Evolutionary conservation across 2,113 vertebrate species (phyloP).

Genomic region (Orthonyx spaldingii): DNA sequence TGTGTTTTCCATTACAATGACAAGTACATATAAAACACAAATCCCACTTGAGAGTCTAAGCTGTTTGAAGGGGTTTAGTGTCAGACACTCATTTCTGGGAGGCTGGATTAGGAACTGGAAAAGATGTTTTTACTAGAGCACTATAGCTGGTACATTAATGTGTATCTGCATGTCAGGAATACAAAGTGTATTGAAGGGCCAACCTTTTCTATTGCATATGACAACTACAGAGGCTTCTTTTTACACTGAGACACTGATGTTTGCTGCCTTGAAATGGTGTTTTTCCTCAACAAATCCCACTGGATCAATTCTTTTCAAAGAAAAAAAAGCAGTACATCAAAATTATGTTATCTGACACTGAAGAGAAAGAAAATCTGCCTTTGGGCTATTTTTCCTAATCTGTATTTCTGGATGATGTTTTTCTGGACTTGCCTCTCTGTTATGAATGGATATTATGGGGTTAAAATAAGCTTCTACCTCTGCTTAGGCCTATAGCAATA

Average conservation of each 20-base stretch:
- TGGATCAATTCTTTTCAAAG: background rate
- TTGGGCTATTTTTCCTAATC: background rate
- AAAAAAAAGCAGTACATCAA: background rate
- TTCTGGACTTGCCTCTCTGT: background rate
- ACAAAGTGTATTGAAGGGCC: background rate
- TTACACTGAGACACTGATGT: background rate
- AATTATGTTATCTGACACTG: background rate
- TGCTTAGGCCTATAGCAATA: no score
- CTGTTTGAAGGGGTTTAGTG: slow-evolving; percentile 44
- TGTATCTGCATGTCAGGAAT: slow-evolving; percentile 5
- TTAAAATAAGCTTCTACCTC: no score
- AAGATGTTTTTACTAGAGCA: background rate
- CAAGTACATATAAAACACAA: slow-evolving; percentile 25
- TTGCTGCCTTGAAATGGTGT: background rate
- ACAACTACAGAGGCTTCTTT: background rate
- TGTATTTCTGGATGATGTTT: background rate
- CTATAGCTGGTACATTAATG: background rate
- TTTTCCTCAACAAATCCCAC: background rate
- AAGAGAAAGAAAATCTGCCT: background rate
- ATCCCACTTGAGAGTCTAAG: slow-evolving; percentile 45
- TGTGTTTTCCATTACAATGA: slow-evolving; percentile 19
- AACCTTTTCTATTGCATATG: background rate
- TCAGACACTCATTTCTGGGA: slow-evolving; percentile 44
- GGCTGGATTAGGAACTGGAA: slow-evolving; percentile 38
- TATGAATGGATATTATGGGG: no score